Evolutionary conservation across 2,888 invertebrate genomes (phyloP), one percentile per base, ranked within the genome.

Genomic region (Andricus curvator): DNA sequence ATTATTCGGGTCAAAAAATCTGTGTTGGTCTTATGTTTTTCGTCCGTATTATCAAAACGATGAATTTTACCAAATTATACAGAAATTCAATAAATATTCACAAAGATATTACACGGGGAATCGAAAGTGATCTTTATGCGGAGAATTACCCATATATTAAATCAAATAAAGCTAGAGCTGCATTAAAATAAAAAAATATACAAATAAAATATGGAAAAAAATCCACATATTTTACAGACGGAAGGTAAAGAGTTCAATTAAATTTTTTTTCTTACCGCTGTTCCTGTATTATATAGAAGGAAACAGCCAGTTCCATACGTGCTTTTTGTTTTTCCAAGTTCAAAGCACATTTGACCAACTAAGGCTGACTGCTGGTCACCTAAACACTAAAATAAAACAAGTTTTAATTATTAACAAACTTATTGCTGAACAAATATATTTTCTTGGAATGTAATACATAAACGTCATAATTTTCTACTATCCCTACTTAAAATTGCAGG

Each of bases 301-400:
- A 99, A 99, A 87, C 99, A 99, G 0, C 99, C 99, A 77, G 98
- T 98, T 8, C 98, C 95, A 91, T 97, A 99, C 0, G 99, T 99
- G 92, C 97, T 98, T 93, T 99, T 99, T 0, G 98, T 98, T 90
- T 97, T 96, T 0, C 99, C 99, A 0, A 96, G 95, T 80, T 95
- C 95, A 66, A 98, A 94, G 89, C 99, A 99, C 92, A 96, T 95
- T 91, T 99, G 98, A 0, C 99, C 99, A 0, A 99, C 95, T 20
- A 99, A 93, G 0, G 98, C 98, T 0, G 99, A 96, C 91, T 99
- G 99, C 91, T 99, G 99, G 93, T 99, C 99, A 0, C 99, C 99
- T 68, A 99, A 94, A 90, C 97, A 97, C 95, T 95, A 86, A 17
- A 83, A 80, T 74, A 44, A 77, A 66, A 37, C 6, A 48, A 29